A percentile compares a stretch with the other conserved stretches of the same genome.
phyloP scores from a whole-genome alignment of 2,797 vertebrate species.

The Buphagus erythrorhynchus region DNA sequence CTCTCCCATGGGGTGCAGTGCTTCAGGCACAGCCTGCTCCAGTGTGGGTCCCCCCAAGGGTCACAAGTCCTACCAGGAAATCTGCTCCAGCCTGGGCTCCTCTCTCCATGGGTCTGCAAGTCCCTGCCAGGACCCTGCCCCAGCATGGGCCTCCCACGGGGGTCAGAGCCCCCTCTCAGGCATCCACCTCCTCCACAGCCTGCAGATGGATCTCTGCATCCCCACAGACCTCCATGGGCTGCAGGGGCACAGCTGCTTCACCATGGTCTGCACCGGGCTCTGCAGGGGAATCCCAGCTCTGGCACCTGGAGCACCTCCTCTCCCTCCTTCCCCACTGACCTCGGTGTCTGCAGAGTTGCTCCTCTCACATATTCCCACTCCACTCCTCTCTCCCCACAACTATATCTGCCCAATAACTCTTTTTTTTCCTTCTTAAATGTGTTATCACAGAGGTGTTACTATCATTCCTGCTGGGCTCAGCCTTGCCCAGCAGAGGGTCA shows the following conservation, averaged over 20 bases:
- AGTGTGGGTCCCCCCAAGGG: fast-evolving
- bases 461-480: background rate
- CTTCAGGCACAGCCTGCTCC: background rate
- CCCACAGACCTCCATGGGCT: background rate
- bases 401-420: background rate
- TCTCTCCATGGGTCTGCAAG: too few species aligned
- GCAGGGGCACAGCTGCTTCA: background rate
- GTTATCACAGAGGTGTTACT: background rate
- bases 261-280: background rate
- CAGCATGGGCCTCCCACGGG: too few species aligned
- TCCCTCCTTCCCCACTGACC: background rate
- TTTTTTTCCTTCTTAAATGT: background rate
- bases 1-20: background rate
- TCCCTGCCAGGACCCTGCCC: background rate
- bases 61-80: background rate
- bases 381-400: background rate
- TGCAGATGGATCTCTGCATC: background rate
- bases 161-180: background rate
- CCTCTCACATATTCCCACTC: background rate
- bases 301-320: background rate
- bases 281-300: background rate
- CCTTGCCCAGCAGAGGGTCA: background rate
- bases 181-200: background rate
- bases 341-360: background rate
- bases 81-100: background rate